Base-by-base conservation (phyloP, 1,140 invertebrate genomes). In the Microvelia longipes region DNA sequence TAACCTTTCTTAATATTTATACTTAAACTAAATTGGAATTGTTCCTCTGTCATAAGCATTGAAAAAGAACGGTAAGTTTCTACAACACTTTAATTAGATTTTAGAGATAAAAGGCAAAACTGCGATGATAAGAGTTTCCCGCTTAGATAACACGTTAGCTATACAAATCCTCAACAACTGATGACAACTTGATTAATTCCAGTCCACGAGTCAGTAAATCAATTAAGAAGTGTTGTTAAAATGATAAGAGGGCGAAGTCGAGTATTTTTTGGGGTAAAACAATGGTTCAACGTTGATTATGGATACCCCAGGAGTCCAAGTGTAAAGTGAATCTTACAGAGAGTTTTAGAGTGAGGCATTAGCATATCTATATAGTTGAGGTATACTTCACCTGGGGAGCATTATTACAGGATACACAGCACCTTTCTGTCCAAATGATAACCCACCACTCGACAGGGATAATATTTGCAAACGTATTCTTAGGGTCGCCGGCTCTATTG, bases 381-480 rank as follows among this genome's bases (percentile, higher is more conserved):
- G 28, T 28, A 25, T 66, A 27, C 65, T 14, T 5, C 27, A 5
- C 19, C 63, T n/a, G 63, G 63, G 2, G 15, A 66, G 65, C 63
- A 11, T 27, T 66, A 14, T 14, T 14, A 27, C 28, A 2, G n/a
- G 62, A 1, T n/a, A 26, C n/a, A n/a, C n/a, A 11, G 11, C 63
- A 24, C 24, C 63, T 28, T 63, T 2, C 65, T 66, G 65, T 19
- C 19, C 28, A 66, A 27, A 27, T 28, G 28, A 27, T 28, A 28
- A 15, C 15, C 24, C 28, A 27, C 28, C 65, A 25, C 28, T 66
- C 27, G 28, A 14, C 11, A 25, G 65, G 65, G 25, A 66, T 66
- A 66, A 66, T 66, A 66, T 66, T 66, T 66, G 65, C 65, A 66
- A 66, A 66, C 65, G 28, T 27, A 66, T 50, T 50, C 35, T 25